A percentile compares a stretch with the other conserved stretches of the same genome.
These are phyloP conservation scores for Drosophila hamatofila DNA, from an alignment of 2,888 invertebrate genomes.

Conservation along the genomic window DNA sequence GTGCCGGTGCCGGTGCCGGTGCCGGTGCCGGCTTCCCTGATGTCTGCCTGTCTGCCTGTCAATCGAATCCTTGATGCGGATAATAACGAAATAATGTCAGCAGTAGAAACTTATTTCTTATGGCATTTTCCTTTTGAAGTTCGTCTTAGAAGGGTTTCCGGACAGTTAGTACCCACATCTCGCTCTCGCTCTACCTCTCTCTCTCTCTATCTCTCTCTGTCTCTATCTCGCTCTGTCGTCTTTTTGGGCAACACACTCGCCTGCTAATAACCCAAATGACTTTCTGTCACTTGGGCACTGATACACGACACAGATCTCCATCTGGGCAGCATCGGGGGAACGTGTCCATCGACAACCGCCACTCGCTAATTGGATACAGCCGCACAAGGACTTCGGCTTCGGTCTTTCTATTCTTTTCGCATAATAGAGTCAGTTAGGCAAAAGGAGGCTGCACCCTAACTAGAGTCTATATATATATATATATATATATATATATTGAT, in stretches of 20 bases:
- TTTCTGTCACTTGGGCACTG: slow-evolving; percentile 71
- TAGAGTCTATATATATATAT: background rate
- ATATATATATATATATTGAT: background rate
- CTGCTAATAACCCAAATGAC: slow-evolving; percentile 76
- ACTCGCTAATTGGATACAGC: slow-evolving; percentile 53
- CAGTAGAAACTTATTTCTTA: slow-evolving; percentile 59
- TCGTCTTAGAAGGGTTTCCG: slow-evolving; percentile 59
- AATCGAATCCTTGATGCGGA: slow-evolving; percentile 79
- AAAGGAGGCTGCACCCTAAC: background rate
- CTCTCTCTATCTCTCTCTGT: background rate
- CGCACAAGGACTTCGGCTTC: slow-evolving; percentile 21
- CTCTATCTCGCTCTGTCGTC: background rate
- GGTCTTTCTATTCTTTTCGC: slow-evolving; percentile 1
- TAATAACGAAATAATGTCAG: slow-evolving; percentile 82
- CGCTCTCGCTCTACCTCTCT: background rate
- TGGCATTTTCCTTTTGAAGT: slow-evolving; percentile 62
- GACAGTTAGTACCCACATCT: background rate
- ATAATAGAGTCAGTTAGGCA: slow-evolving; percentile 12
- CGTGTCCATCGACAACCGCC: slow-evolving; percentile 25
- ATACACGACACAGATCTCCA: slow-evolving; percentile 37
- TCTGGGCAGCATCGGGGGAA: slow-evolving; percentile 16
- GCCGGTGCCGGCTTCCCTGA: background rate
- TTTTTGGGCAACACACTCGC: slow-evolving; percentile 30
- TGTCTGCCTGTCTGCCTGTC: slow-evolving; percentile 48
- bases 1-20: slow-evolving; percentile 35